These are phyloP conservation scores for Pseudolycoriella hygida DNA, from an alignment of 2,888 invertebrate genomes.

Conservation along the genomic window DNA sequence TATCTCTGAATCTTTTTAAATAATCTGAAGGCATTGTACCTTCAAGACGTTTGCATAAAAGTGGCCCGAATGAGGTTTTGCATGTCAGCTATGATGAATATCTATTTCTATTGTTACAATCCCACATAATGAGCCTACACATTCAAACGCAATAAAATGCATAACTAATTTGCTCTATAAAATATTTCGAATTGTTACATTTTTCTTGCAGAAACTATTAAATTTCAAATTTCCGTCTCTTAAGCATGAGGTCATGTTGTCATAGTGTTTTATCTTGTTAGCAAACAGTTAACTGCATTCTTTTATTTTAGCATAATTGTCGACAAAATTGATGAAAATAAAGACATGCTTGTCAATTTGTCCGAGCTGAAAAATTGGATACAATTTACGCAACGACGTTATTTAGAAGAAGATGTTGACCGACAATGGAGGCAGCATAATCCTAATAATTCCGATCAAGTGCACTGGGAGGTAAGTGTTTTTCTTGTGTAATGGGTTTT, in stretches of 20 bases:
- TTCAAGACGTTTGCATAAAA: too few relatives aligned
- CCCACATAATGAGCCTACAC: too few relatives aligned
- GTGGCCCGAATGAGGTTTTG: too few relatives aligned
- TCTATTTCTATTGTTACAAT: too few relatives aligned
- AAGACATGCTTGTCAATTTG: slow-evolving; percentile 64
- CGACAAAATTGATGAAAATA: slow-evolving; percentile 79
- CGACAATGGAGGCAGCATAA: slow-evolving; percentile 88
- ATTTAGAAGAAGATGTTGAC: slow-evolving; percentile 82
- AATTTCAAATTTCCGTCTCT: not conserved
- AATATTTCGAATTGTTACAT: too few relatives aligned
- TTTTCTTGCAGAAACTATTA: not conserved
- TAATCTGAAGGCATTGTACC: too few relatives aligned
- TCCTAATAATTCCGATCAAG: slow-evolving; percentile 49
- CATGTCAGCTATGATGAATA: too few relatives aligned
- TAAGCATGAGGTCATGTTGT: too few relatives aligned
- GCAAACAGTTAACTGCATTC: slow-evolving; percentile 3
- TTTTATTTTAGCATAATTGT: slow-evolving; percentile 57
- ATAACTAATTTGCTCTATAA: too few relatives aligned
- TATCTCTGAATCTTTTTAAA: too few relatives aligned
- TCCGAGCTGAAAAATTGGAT: slow-evolving; percentile 94
- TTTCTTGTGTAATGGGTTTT: not conserved
- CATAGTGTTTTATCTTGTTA: slow-evolving; percentile 6
- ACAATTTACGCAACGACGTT: slow-evolving; percentile 78
- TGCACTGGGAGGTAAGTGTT: slow-evolving; percentile 57
- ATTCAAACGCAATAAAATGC: too few relatives aligned